Conservation (phyloP, 2,888 invertebrate genomes). For the Gnatocerus cornutus region DNA sequence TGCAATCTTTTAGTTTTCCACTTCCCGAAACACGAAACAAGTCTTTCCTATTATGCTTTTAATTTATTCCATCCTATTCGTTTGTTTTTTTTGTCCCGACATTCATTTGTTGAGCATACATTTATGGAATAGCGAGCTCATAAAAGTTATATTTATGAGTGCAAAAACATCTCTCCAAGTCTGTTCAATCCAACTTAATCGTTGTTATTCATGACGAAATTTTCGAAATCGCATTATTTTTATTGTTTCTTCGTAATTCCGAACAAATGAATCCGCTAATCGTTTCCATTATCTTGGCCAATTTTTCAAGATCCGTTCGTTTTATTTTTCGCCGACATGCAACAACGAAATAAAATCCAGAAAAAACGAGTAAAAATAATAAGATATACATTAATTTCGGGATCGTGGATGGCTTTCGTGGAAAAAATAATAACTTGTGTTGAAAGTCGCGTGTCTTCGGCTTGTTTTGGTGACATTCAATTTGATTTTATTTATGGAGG, state of each 20-base stretch:
- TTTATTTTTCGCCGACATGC: constrained; percentile 46
- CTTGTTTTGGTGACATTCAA: constrained; percentile 57
- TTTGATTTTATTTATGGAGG: constrained; percentile 59
- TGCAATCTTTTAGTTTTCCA: not conserved
- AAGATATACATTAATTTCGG: constrained; percentile 42
- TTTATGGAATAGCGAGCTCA: constrained; percentile 6
- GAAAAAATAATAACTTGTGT: constrained; percentile 34
- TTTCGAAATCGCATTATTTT: constrained; percentile 5
- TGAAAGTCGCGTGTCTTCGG: constrained; percentile 30
- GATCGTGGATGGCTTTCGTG: constrained; percentile 11
- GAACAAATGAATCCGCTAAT: constrained; percentile 31
- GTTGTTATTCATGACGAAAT: constrained; percentile 5
- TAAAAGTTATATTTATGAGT: constrained; percentile 4
- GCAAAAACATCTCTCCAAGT: not conserved
- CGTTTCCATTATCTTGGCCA: constrained; percentile 32
- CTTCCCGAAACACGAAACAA: not conserved
- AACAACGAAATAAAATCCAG: constrained; percentile 43
- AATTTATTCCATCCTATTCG: constrained; percentile 6
- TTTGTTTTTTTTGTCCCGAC: not conserved
- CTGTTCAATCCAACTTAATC: constrained; percentile 11
- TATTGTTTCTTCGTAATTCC: constrained; percentile 6
- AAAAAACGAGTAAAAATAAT: constrained; percentile 33
- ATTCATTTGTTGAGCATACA: constrained; percentile 5
- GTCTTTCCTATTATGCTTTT: constrained; percentile 9
- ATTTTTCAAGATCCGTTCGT: constrained; percentile 33